Conservation (phyloP, 2,113 vertebrate genomes). For the Rissa tridactyla region DNA sequence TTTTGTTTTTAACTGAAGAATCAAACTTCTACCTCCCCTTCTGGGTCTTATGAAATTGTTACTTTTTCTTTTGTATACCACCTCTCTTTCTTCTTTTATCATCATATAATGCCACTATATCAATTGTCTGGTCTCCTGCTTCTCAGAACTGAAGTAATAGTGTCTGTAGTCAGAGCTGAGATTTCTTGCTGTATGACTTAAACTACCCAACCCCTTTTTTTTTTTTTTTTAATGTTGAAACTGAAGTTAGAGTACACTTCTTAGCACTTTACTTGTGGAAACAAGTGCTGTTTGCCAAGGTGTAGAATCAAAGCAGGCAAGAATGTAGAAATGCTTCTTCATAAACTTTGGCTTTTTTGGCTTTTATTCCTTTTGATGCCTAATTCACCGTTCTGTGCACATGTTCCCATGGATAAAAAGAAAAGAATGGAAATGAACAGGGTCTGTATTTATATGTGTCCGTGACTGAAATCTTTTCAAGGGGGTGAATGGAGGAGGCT, state of each 20-base stretch:
- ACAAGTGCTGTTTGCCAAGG: neutral
- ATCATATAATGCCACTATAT: neutral
- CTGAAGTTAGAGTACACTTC: neutral
- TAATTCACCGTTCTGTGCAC: neutral
- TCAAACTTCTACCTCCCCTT: neutral
- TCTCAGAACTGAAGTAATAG: neutral
- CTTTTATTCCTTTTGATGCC: neutral
- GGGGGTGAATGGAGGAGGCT: neutral
- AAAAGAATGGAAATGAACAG: neutral
- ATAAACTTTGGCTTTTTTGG: neutral
- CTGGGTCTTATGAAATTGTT: neutral
- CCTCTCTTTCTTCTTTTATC: neutral
- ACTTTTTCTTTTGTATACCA: neutral
- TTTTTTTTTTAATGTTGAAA: neutral
- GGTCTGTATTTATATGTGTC: neutral
- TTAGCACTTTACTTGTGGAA: neutral
- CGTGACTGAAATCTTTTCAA: neutral
- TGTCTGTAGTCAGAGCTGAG: neutral
- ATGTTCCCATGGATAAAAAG: fast-evolving
- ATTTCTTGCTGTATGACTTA: neutral
- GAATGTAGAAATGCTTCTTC: neutral
- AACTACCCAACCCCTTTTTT: neutral
- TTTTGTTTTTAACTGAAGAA: neutral
- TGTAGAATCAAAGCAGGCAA: neutral
- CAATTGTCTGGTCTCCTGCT: neutral